These are phyloP conservation scores for Eretmocerus hayati DNA, from an alignment of 2,888 invertebrate species.

Conservation along the genomic window DNA sequence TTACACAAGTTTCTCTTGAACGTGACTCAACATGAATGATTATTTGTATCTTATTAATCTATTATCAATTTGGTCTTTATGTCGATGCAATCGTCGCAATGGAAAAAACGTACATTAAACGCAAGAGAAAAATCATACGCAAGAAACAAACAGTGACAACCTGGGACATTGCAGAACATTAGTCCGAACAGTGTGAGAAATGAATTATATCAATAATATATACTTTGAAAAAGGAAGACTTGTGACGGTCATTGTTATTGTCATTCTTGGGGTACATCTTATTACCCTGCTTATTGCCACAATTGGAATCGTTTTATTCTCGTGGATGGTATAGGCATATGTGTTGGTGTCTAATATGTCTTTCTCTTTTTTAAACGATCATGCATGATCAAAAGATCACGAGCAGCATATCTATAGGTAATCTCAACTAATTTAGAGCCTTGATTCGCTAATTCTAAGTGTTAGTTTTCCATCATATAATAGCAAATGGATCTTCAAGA, in stretches of 20 bases:
- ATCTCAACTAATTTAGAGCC: too few relatives aligned
- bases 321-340: constrained; percentile 6
- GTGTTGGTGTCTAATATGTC: neutral
- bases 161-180: constrained; percentile 9
- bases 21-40: constrained; percentile 23
- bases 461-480: neutral
- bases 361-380: neutral
- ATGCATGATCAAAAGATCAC: neutral
- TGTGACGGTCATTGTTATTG: neutral
- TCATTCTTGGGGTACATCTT: neutral
- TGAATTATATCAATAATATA: too few relatives aligned
- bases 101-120: neutral
- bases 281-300: constrained; percentile 8
- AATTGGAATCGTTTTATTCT: constrained; percentile 9
- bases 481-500: constrained; percentile 17
- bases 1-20: constrained; percentile 11
- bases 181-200: too few relatives aligned
- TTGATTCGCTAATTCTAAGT: too few relatives aligned
- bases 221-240: constrained; percentile 13
- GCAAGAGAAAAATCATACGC: neutral
- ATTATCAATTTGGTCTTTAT: neutral
- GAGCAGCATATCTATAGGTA: neutral
- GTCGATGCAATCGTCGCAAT: neutral
- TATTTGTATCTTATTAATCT: neutral
- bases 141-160: constrained; percentile 3